Evolutionary conservation across 2,797 vertebrate genomes (phyloP).

Genomic region (Phalanger gymnotis): DNA sequence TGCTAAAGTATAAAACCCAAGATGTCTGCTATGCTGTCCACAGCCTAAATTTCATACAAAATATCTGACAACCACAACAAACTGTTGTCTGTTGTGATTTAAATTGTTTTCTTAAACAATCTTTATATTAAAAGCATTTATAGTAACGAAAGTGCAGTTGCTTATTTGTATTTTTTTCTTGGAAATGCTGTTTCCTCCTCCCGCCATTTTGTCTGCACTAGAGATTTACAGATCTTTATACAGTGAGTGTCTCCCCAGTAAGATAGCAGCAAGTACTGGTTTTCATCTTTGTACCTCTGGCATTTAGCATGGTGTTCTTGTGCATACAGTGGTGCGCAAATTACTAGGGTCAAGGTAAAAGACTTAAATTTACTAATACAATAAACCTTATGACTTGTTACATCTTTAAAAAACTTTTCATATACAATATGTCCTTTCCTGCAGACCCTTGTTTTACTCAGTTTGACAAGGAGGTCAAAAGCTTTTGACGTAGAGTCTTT

Average conservation of each 20-base stretch:
- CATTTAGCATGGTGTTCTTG: not conserved
- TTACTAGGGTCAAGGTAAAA: not conserved
- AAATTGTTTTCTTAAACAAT: constrained; percentile 51
- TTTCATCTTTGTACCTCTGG: not conserved
- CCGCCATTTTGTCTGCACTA: not conserved
- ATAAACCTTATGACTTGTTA: not conserved
- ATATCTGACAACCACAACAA: not conserved
- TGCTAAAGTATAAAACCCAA: constrained; percentile 18
- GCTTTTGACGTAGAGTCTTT: not conserved
- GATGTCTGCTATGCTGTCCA: not conserved
- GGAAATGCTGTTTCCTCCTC: constrained; percentile 37
- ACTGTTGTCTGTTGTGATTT: constrained; percentile 35
- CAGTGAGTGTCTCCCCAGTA: not conserved
- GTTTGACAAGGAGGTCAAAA: not conserved
- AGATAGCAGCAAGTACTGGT: not conserved
- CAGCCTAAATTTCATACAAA: constrained; percentile 31
- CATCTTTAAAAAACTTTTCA: not conserved
- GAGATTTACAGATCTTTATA: not conserved
- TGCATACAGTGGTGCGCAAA: not conserved
- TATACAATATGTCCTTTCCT: not conserved
- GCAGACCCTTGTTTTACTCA: not conserved
- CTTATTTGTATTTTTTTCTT: constrained; percentile 41
- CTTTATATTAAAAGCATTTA: constrained; percentile 38
- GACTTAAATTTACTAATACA: not conserved
- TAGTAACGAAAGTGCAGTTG: constrained; percentile 26